Conservation (phyloP, 1,140 invertebrate genomes). For the Eumaeus atala region DNA sequence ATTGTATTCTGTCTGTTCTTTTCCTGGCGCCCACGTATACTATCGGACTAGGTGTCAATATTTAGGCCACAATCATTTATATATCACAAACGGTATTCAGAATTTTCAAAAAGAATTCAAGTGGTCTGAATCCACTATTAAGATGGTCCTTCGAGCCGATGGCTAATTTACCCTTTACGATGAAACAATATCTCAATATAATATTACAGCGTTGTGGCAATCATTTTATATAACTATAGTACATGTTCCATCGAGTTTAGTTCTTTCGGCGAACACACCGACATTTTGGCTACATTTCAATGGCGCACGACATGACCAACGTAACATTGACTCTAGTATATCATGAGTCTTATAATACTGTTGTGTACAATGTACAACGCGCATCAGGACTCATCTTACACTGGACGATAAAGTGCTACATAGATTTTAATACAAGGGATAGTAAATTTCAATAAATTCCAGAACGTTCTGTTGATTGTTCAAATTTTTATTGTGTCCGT, state of each 20-base stretch:
- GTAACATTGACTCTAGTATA: conserved; percentile 9
- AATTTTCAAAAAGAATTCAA: too few species aligned
- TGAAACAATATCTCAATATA: too few species aligned
- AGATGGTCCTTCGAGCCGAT: too few species aligned
- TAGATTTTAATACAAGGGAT: conserved; percentile 14
- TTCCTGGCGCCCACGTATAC: too few species aligned
- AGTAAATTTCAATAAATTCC: conserved; percentile 16
- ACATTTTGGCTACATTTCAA: conserved; percentile 33
- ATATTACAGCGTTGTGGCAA: not conserved
- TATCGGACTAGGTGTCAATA: too few species aligned
- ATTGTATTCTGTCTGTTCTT: too few species aligned
- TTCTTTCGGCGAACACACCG: conserved; percentile 32
- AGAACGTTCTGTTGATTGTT: conserved; percentile 1
- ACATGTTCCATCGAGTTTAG: conserved; percentile 28
- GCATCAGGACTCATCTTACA: conserved; percentile 17
- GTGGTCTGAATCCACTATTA: too few species aligned
- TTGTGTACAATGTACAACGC: not conserved
- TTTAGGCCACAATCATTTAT: too few species aligned
- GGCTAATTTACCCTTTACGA: too few species aligned
- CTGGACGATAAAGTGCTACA: conserved; percentile 18
- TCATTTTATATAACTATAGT: conserved; percentile 12
- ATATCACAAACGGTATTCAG: too few species aligned
- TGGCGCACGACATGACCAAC: conserved; percentile 23
- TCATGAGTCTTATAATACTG: not conserved
- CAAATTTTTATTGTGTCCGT: not conserved